Conservation (phyloP, 1,140 invertebrate species). For the Drosophila tropicalis region DNA sequence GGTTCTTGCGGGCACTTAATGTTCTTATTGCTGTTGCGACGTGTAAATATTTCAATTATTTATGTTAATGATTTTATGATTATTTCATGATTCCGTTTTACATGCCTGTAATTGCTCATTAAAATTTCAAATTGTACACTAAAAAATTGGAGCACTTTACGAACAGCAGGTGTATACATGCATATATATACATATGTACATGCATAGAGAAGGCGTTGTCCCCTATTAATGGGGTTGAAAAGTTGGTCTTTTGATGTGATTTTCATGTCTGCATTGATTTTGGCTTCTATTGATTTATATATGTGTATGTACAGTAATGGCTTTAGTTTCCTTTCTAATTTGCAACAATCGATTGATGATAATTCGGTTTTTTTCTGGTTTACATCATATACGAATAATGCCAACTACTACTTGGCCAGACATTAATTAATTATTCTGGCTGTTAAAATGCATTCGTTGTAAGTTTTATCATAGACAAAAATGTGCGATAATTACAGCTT, state of each 20-base stretch:
- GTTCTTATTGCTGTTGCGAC: conserved; percentile 23
- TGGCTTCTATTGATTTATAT: not conserved
- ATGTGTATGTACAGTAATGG: not conserved
- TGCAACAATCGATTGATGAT: no score
- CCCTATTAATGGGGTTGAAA: no score
- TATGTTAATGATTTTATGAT: conserved; percentile 68
- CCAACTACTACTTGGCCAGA: conserved; percentile 39
- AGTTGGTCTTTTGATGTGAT: not conserved
- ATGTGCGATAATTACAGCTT: conserved; percentile 67
- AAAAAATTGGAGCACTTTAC: conserved; percentile 34
- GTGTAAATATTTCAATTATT: conserved; percentile 63
- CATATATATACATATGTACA: no score
- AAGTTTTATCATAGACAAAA: conserved; percentile 55
- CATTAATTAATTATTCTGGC: conserved; percentile 5
- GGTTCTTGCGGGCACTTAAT: conserved; percentile 32
- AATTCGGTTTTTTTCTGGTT: no score
- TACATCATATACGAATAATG: not conserved
- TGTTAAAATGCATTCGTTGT: conserved; percentile 42
- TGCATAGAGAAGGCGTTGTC: no score
- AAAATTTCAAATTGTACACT: conserved; percentile 52
- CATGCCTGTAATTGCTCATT: conserved; percentile 69
- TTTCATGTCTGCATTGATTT: conserved; percentile 12
- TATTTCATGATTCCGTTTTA: conserved; percentile 65
- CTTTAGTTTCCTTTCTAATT: conserved; percentile 20
- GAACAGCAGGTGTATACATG: not conserved